A percentile compares a stretch with the other conserved stretches of the same genome.
Conservation (phyloP, 2,113 vertebrate genomes). For the Mus pahari region DNA sequence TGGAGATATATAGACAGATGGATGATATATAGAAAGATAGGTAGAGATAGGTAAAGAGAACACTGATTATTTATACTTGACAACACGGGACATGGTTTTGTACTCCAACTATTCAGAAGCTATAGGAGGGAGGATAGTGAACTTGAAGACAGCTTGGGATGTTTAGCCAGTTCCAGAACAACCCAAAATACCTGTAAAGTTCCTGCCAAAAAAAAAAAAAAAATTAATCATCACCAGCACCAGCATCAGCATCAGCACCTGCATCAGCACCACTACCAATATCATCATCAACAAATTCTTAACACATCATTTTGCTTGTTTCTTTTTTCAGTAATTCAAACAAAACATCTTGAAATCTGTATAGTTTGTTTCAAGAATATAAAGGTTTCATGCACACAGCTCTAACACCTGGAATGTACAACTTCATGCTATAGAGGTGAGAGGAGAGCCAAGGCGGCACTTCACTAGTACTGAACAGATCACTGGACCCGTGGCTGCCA, state of each 20-base stretch:
- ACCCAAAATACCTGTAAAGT: background rate
- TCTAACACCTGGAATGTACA: background rate
- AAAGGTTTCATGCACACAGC: background rate
- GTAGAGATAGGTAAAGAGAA: background rate
- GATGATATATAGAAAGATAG: background rate
- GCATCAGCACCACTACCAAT: rapidly evolving
- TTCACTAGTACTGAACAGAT: background rate
- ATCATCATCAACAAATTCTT: background rate
- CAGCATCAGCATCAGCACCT: background rate
- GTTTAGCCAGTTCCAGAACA: background rate
- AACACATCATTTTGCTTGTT: background rate
- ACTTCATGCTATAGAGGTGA: background rate
- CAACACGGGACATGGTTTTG: background rate
- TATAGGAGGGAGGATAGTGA: too few species aligned
- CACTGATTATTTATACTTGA: background rate
- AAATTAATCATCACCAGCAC: background rate
- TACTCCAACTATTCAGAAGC: background rate
- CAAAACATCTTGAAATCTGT: background rate
- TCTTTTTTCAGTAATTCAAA: background rate
- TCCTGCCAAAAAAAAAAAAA: background rate
- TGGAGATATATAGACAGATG: background rate
- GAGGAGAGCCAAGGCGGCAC: background rate
- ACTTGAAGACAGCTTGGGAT: background rate
- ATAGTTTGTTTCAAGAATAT: background rate
- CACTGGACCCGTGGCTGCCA: background rate